phyloP scores from a whole-genome alignment of 1,140 invertebrate genomes.

The Euwallacea fornicatus region DNA sequence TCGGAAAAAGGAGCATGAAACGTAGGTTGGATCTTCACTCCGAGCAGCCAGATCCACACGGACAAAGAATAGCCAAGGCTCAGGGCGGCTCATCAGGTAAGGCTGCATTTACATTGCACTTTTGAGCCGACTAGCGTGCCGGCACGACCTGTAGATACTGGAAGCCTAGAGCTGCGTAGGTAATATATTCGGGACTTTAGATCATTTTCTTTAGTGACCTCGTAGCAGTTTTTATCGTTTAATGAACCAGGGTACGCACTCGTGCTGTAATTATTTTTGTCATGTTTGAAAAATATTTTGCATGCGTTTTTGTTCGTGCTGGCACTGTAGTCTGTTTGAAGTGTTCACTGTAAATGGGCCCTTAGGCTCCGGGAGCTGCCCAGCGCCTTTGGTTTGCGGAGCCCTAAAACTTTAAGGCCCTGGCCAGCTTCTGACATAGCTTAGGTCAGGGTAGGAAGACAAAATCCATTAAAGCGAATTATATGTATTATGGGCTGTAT shows the following conservation, averaged over 20 bases:
- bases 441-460: constrained; percentile 38
- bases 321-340: constrained; percentile 29
- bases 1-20: too few species aligned
- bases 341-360: constrained; percentile 43
- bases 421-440: constrained; percentile 46
- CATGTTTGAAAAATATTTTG: constrained; percentile 2
- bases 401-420: constrained; percentile 51
- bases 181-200: background rate
- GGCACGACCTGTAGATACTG: constrained; percentile 4
- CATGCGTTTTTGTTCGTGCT: constrained; percentile 27
- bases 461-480: background rate
- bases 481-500: background rate
- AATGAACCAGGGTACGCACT: background rate
- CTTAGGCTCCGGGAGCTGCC: constrained; percentile 51
- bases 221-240: too few species aligned
- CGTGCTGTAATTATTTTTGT: background rate
- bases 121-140: constrained; percentile 28
- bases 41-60: constrained; percentile 19
- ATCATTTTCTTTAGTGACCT: background rate
- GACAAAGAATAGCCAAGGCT: constrained; percentile 32
- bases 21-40: constrained; percentile 7
- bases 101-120: constrained; percentile 37
- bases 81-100: constrained; percentile 38
- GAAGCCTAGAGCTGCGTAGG: background rate
- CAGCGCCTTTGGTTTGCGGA: constrained; percentile 54